Evolutionary conservation across 2,113 vertebrate genomes (phyloP), one percentile per base, ranked within the genome.

Genomic region (Bufo gargarizans): DNA sequence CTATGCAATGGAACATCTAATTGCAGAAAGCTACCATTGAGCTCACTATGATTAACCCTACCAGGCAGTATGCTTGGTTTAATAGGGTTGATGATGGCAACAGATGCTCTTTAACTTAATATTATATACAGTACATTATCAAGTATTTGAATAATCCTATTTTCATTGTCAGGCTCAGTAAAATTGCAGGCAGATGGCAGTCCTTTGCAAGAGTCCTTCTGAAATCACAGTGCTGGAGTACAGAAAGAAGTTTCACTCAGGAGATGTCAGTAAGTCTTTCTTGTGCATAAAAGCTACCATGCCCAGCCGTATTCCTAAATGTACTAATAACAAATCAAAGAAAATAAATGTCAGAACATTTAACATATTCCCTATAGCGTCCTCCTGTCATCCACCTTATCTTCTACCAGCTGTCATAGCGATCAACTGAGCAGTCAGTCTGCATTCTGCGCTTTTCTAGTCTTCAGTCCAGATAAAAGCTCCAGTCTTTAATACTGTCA

Each of bases 401-500:
- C 58, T 65, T 82, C 80, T 49, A 78, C 43, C 59, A 65, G 3
- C 59, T 82, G 80, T 82, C 59, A 82, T 65, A 49, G 80, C 65
- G 80, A 82, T 82, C 33, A 65, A 65, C 58, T 82, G 59, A 81
- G 56, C 77, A 61, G 79, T 58, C 58, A 63, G 79, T 82, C 33
- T 81, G 56, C 45, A 63, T 47, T 43, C 59, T 82, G 59, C 20
- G 59, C 43, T 82, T 82, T 82, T 49, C 58, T 82, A 20, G 19
- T 47, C 80, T 82, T 59, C 43, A 63, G 58, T 82, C 59, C 77
- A 56, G 77, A 78, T 55, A 56, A 55, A 78, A 78, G 77, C 80
- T 49, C 13, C 4, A 82, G 58, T 82, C 43, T 47, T 63, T 59
- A 43, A 49, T 13, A 22, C 80, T 82, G 58, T 59, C 43, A 63